Evolutionary conservation across 2,797 vertebrate species (phyloP), one percentile per base, ranked within the genome.

Genomic region (Dromococcyx pavoninus): DNA sequence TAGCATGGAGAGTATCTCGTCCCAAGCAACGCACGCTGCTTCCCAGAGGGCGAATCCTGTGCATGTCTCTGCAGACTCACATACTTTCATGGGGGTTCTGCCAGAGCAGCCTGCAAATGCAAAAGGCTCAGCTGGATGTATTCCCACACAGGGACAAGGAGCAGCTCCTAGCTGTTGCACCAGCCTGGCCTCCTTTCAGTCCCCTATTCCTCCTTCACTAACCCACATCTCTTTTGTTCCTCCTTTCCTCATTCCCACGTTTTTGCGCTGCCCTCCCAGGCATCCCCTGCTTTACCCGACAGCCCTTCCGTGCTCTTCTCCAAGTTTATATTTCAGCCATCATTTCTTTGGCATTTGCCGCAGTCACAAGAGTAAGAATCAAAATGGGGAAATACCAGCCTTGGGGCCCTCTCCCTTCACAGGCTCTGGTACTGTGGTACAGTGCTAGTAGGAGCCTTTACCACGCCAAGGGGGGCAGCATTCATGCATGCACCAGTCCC

Each of bases 181-280:
- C 66, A 91, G 91, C 89, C 82, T 25, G 48, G 78, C 64, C 0
- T 53, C 95, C 83, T 95, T 96, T 92, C 94, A 94, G 81, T 73
- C 78, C 46, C 7, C 85, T 89, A 30, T 46, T 92, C 56, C 91
- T 88, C 79, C 81, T 92, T 91, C 65, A 66, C 91, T 94, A 88
- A 86, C 44, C 85, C 89, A 8, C 91, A 72, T 86, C 60, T 58
- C 95, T 80, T 94, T 95, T 95, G 94, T 94, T 96, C 89, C 66
- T 89, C 61, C 58, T 50, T 64, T 58, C 85, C 69, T 85, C 82
- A 82, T 94, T 93, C 91, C 94, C 94, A 94, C 69, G 69, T 94
- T 92, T 91, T 51, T 80, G 69, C 71, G 61, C 82, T 86, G 87
- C 94, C 85, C 76, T 89, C 75, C 57, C 85, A 64, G 57, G 27